Base-by-base conservation (phyloP, 2,888 invertebrate species). In the Ophion ventricosus region DNA sequence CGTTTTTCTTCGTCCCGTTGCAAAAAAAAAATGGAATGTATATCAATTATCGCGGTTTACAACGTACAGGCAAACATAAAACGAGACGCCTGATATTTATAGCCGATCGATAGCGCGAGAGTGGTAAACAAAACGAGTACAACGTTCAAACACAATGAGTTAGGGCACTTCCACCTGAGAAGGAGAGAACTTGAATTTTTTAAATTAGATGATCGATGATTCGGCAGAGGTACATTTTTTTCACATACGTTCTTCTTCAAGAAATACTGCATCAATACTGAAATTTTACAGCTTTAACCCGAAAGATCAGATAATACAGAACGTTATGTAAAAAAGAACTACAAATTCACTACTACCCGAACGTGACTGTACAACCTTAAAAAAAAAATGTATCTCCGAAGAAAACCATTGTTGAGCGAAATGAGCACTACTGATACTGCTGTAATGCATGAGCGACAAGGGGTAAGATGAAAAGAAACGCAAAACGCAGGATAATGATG, bases 31-130 rank as follows among this genome's bases (percentile, higher is more conserved):
- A 56, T 29, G 23, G 40, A 72, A 69, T 23, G 66, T 35, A 57
- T 17, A 49, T 49, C 49, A 25, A 63, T 67, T 64, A 17, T 14
- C 70, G 76, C 66, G 70, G 49, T 88, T 90, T 89, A 89, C 89
- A 87, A 87, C 87, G 86, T 85, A 86, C 86, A 85, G 87, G 67
- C 63, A 64, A 20, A 54, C 76, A 56, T 29, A 56, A 76, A 56
- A 56, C 26, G 43, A 67, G 14, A 43, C 20, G 64, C 35, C 10
- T 40, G 57, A 29, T 63, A 67, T 73, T 66, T 25, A 79, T 56
- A 56, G 56, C 56, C 59, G 64, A 49, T 80, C 35, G 25, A 72
- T 35, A 75, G 77, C 86, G 86, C 85, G 87, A 89, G 85, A 89
- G 81, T 84, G 82, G 20, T 85, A 70, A 85, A 75, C 80, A 76